Evolutionary conservation across 2,797 vertebrate genomes (phyloP).

Genomic region (Neosalanx taihuensis): DNA sequence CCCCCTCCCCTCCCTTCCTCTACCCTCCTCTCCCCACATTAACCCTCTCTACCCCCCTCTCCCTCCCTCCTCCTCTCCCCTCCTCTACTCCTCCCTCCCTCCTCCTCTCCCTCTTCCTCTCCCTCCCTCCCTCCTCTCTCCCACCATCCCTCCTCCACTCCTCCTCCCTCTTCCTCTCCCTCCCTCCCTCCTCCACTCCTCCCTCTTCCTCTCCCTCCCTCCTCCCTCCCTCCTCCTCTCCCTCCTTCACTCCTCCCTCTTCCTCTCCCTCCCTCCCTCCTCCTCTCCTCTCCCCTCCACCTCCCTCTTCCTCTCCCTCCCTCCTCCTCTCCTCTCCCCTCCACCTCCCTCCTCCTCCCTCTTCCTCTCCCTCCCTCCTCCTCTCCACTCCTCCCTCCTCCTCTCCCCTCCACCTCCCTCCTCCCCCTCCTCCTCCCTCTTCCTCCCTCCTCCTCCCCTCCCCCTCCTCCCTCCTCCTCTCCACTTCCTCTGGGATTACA

Average conservation of each 20-base stretch:
- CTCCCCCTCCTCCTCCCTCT: conserved; percentile 24
- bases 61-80: background rate
- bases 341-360: background rate
- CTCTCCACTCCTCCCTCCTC: conserved; percentile 23
- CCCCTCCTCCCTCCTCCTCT: background rate
- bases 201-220: background rate
- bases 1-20: no score
- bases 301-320: background rate
- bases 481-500: conserved; percentile 45
- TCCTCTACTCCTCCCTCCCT: no score
- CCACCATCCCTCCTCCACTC: no score
- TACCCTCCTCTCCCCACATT: no score
- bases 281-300: background rate
- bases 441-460: background rate
- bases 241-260: background rate
- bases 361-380: background rate
- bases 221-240: background rate
- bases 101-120: no score
- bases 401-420: background rate
- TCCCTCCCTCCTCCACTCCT: background rate
- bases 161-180: conserved; percentile 13
- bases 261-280: no score
- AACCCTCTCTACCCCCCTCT: no score
- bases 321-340: background rate
- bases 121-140: background rate